Evolutionary conservation across 1,140 invertebrate genomes (phyloP).

Genomic region (Ditylenchus dipsaci): DNA sequence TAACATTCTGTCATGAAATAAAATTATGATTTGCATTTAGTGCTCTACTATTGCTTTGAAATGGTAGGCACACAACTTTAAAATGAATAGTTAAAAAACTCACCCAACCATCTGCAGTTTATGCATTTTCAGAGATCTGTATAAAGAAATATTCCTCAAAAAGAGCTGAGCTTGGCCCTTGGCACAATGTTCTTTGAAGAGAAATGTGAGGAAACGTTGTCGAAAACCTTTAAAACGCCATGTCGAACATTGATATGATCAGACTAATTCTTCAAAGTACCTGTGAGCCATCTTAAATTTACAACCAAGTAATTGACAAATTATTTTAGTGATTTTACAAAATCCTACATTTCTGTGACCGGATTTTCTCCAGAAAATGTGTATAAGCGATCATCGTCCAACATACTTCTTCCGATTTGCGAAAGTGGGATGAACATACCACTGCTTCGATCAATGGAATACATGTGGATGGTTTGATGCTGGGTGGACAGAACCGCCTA

Average conservation of each 20-base stretch:
- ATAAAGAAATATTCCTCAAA: slow-evolving; percentile 32
- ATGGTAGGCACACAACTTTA: too few species aligned
- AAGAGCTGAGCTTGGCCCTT: slow-evolving; percentile 15
- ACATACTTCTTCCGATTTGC: slow-evolving; percentile 36
- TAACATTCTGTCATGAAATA: too few species aligned
- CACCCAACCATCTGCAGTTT: slow-evolving; percentile 35
- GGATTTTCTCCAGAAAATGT: slow-evolving; percentile 8
- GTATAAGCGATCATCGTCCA: slow-evolving; percentile 33
- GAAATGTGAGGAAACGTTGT: slow-evolving; percentile 38
- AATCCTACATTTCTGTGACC: slow-evolving; percentile 26
- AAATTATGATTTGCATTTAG: too few species aligned
- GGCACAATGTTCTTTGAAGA: slow-evolving; percentile 30
- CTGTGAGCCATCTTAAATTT: neutral
- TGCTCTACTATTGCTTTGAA: too few species aligned
- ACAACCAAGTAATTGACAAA: neutral
- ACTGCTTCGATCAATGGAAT: slow-evolving; percentile 22
- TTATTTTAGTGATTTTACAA: slow-evolving; percentile 25
- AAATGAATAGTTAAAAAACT: too few species aligned
- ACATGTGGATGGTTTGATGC: slow-evolving; percentile 46
- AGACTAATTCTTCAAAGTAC: neutral
- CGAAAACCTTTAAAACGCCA: slow-evolving; percentile 31
- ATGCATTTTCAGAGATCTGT: slow-evolving; percentile 33
- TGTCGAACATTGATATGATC: neutral
- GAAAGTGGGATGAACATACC: slow-evolving; percentile 23
- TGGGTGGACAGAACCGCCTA: slow-evolving; percentile 42